Conservation (phyloP, 2,888 invertebrate genomes). For the Ceraclea dissimilis region DNA sequence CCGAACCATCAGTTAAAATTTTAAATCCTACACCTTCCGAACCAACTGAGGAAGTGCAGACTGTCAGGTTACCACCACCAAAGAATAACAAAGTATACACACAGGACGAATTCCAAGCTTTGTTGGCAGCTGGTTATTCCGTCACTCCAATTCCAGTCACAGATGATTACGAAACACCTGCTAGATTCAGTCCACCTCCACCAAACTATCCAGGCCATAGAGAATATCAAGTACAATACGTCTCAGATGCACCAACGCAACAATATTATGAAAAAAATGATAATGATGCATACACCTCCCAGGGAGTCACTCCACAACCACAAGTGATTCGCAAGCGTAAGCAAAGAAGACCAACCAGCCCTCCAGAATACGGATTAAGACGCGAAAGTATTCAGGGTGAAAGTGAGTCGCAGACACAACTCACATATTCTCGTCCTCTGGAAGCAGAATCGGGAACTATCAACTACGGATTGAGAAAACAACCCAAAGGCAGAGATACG, state of each 20-base stretch:
- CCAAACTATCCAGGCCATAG: constrained; percentile 24
- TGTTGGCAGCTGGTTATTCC: constrained; percentile 45
- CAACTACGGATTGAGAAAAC: constrained; percentile 21
- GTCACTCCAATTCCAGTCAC: constrained; percentile 44
- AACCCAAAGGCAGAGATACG: constrained; percentile 10
- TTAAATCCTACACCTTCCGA: constrained; percentile 9
- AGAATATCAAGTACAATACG: constrained; percentile 12
- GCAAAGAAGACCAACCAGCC: constrained; percentile 18
- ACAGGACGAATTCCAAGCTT: constrained; percentile 45
- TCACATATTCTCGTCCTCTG: constrained; percentile 10
- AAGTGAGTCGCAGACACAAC: constrained; percentile 17
- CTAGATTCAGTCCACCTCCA: constrained; percentile 22
- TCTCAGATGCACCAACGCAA: constrained; percentile 2
- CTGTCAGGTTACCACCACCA: constrained; percentile 42
- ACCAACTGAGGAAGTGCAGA: constrained; percentile 21
- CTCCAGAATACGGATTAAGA: constrained; percentile 15
- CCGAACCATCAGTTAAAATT: constrained; percentile 8
- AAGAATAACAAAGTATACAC: constrained; percentile 47
- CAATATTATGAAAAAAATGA: constrained; percentile 19
- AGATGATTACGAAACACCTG: constrained; percentile 21
- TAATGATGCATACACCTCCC: constrained; percentile 14
- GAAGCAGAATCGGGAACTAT: constrained; percentile 16
- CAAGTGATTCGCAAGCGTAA: constrained; percentile 22
- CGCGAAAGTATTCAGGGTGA: no score
- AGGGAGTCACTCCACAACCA: constrained; percentile 15